phyloP scores from a whole-genome alignment of 1,140 invertebrate species.

The Atta texana region DNA sequence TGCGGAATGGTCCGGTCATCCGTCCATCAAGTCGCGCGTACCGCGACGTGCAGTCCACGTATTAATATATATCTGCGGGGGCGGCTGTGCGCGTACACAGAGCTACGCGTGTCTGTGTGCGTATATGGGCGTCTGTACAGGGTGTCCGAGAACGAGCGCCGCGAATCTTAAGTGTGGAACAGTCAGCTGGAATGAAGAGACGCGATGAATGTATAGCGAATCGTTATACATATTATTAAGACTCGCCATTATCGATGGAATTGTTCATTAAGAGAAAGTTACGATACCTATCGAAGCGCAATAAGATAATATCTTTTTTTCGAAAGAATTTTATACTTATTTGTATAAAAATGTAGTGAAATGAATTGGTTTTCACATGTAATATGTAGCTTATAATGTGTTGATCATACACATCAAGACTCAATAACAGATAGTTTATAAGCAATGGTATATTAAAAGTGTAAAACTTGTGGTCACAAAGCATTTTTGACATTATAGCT shows the following conservation, averaged over 20 bases:
- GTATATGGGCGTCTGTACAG: slow-evolving; percentile 18
- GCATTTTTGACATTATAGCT: no score
- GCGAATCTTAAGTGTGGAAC: background rate
- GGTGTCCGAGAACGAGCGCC: slow-evolving; percentile 40
- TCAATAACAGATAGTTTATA: no score
- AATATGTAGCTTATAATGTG: no score
- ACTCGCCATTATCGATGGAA: background rate
- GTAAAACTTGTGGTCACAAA: no score
- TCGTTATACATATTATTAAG: background rate
- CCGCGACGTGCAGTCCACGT: slow-evolving; percentile 76
- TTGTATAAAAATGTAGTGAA: no score
- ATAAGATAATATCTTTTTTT: background rate
- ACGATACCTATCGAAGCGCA: background rate
- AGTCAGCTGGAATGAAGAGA: background rate
- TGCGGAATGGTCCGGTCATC: slow-evolving; percentile 86
- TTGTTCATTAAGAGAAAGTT: background rate
- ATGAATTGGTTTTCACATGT: no score
- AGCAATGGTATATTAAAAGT: no score
- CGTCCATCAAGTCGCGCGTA: slow-evolving; percentile 84
- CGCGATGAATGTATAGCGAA: background rate
- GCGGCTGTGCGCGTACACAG: slow-evolving; percentile 51
- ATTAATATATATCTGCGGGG: slow-evolving; percentile 76
- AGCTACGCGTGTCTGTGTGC: background rate
- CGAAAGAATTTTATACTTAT: no score
- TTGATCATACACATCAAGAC: no score